Base-by-base conservation (phyloP, 2,113 vertebrate species). In the Catagonus wagneri region DNA sequence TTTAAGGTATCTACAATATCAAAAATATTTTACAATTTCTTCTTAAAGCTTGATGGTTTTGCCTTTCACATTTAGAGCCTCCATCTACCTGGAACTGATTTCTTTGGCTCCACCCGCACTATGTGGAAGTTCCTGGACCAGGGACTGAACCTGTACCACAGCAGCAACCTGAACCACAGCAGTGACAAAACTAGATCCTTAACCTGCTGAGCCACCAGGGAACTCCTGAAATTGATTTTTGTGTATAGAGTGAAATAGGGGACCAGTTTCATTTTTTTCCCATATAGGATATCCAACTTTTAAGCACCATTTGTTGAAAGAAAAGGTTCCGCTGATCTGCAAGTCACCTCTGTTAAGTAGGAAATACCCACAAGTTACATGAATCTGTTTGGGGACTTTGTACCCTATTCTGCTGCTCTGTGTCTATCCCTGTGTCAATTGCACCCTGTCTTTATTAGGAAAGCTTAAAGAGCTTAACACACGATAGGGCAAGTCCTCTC, bases 361-460 rank as follows among this genome's bases (percentile, higher is more conserved):
- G n/a, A 79, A 95, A 80, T 39, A 80, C 1, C 15, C 34, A 58
- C 25, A 66, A 7, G 34, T 65, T 56, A 65, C 10, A 3, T 68
- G 74, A 90, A 50, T 76, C 68, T 95, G 39, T 14, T 16, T 90
- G 79, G n/a, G 12, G 72, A 54, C n/a, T 95, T 76, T 63, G 44
- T 93, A 79, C 72, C 56, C 32, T 91, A 27, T 63, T 86, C 66
- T 65, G 11, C 29, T 29, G 52, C 23, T 75, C 61, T 69, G 7
- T 52, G 12, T 83, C 79, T 93, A 36, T 15, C 76, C 13, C 54
- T 71, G 39, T 56, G 34, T 27, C 69, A 63, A 12, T 20, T 93
- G 8, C 19, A 68, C 6, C 27, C 15, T 61, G 25, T 44, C n/a
- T 54, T 83, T 93, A 75, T 56, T 69, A 78, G 68, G 39, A 81